Percentiles rank a stretch among this genome's conserved stretches.
Conservation (phyloP, 1,140 invertebrate species). For the Aphelinus atriplicis region DNA sequence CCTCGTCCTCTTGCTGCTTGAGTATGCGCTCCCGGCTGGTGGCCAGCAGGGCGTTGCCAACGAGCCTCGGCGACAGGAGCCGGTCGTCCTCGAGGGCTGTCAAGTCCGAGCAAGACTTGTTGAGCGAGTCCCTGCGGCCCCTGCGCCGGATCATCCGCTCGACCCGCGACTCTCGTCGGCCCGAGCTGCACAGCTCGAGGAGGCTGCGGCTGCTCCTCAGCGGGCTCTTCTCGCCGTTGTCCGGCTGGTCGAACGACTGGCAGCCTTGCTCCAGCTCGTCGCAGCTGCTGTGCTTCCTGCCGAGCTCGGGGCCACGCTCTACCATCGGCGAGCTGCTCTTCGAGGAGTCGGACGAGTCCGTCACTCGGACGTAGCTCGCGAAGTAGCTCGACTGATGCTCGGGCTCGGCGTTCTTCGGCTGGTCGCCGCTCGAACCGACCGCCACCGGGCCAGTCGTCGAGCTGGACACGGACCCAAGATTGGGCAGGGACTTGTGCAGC, state of each 20-base stretch:
- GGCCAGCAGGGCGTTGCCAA: slow-evolving; percentile 34
- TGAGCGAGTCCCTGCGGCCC: slow-evolving; percentile 14
- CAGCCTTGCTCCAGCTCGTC: slow-evolving; percentile 44
- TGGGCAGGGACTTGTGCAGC: slow-evolving; percentile 43
- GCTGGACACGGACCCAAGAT: slow-evolving; percentile 8
- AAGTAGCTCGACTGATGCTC: slow-evolving; percentile 26
- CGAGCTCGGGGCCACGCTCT: slow-evolving; percentile 36
- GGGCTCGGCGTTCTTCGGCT: slow-evolving; percentile 6
- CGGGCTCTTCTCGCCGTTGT: slow-evolving; percentile 39
- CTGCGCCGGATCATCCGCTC: slow-evolving; percentile 26
- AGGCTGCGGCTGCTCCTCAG: slow-evolving; percentile 47
- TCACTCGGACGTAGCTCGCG: slow-evolving; percentile 41
- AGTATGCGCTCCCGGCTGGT: slow-evolving; percentile 11
- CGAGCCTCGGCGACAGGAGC: slow-evolving; percentile 54
- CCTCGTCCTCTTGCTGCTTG: slow-evolving; percentile 30
- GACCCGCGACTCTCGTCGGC: slow-evolving; percentile 23
- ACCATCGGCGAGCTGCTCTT: slow-evolving; percentile 8
- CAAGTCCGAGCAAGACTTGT: slow-evolving; percentile 51
- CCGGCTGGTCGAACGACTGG: background rate
- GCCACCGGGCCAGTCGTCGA: background rate
- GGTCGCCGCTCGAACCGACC: background rate
- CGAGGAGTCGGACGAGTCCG: slow-evolving; percentile 32
- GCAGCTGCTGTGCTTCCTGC: slow-evolving; percentile 45
- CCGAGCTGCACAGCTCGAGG: slow-evolving; percentile 34
- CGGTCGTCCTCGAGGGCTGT: slow-evolving; percentile 39